These are phyloP conservation scores for Tragelaphus scriptus DNA, from an alignment of 2,113 vertebrate genomes.

Conservation along the genomic window DNA sequence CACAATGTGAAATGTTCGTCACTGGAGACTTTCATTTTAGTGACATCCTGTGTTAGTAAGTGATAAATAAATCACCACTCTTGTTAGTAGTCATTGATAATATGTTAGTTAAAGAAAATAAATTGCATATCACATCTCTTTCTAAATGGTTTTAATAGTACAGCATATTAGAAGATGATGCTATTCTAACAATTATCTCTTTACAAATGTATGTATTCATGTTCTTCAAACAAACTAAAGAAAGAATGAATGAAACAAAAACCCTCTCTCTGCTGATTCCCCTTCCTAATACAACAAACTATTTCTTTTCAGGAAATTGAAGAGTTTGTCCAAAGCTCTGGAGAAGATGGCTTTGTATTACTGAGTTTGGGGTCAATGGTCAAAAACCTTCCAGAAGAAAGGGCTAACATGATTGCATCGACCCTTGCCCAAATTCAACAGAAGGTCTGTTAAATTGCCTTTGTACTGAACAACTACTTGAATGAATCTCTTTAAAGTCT, in stretches of 20 bases:
- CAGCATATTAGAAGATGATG: background rate
- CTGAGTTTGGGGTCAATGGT: slow-evolving; percentile 85
- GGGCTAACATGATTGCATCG: slow-evolving; percentile 79
- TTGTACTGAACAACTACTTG: background rate
- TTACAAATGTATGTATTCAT: background rate
- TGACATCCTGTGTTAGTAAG: background rate
- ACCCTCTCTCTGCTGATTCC: background rate
- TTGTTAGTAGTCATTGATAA: background rate
- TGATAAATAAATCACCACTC: background rate
- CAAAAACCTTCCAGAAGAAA: slow-evolving; percentile 82
- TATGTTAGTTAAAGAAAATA: background rate
- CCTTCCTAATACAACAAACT: background rate
- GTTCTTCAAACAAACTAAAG: background rate
- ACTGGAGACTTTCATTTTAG: background rate
- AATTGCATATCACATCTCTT: background rate
- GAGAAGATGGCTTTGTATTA: slow-evolving; percentile 83
- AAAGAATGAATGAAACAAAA: background rate
- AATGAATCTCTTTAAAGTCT: background rate
- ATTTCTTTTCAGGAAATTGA: slow-evolving; percentile 82
- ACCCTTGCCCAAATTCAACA: slow-evolving; percentile 83
- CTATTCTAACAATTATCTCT: background rate
- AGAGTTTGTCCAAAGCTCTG: slow-evolving; percentile 77
- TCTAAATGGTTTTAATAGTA: background rate
- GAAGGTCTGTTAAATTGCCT: background rate
- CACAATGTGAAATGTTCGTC: background rate